Conservation (phyloP, 2,888 invertebrate genomes). For the Drosophila neoperkinsi region DNA sequence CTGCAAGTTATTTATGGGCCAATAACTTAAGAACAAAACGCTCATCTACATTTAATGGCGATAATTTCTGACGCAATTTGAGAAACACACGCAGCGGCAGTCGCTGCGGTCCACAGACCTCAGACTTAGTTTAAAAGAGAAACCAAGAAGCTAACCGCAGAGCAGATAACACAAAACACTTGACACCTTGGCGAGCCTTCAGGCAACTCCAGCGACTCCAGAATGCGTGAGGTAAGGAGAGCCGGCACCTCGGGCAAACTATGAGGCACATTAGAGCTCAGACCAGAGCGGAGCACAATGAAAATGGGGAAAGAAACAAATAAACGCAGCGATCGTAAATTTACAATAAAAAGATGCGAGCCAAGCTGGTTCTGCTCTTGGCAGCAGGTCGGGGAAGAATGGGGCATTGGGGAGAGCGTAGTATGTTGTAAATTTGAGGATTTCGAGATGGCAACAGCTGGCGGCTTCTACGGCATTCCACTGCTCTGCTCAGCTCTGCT, state of each 20-base stretch:
- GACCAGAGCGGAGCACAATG: constrained; percentile 33
- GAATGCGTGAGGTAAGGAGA: constrained; percentile 53
- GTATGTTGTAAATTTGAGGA: constrained; percentile 74
- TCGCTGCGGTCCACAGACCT: constrained; percentile 18
- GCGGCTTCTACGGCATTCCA: constrained; percentile 23
- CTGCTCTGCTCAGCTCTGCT: not conserved
- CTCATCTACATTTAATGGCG: constrained; percentile 82
- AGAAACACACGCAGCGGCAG: constrained; percentile 62
- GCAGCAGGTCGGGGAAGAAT: not conserved
- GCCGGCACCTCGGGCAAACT: constrained; percentile 32
- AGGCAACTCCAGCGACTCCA: constrained; percentile 9
- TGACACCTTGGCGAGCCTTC: constrained; percentile 70
- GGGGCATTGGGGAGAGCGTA: not conserved
- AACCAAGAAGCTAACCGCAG: constrained; percentile 70
- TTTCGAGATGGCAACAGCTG: constrained; percentile 74
- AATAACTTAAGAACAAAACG: constrained; percentile 82
- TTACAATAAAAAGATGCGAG: constrained; percentile 53
- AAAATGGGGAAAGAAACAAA: constrained; percentile 53
- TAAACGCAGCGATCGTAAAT: constrained; percentile 71
- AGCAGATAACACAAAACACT: constrained; percentile 70
- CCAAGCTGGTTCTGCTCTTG: not conserved
- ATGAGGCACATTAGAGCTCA: constrained; percentile 16
- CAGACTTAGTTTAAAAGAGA: constrained; percentile 40
- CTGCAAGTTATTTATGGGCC: constrained; percentile 68
- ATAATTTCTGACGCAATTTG: constrained; percentile 81